These are phyloP conservation scores for Coelinius sp. DNA, from an alignment of 2,888 invertebrate genomes.

Conservation along the genomic window DNA sequence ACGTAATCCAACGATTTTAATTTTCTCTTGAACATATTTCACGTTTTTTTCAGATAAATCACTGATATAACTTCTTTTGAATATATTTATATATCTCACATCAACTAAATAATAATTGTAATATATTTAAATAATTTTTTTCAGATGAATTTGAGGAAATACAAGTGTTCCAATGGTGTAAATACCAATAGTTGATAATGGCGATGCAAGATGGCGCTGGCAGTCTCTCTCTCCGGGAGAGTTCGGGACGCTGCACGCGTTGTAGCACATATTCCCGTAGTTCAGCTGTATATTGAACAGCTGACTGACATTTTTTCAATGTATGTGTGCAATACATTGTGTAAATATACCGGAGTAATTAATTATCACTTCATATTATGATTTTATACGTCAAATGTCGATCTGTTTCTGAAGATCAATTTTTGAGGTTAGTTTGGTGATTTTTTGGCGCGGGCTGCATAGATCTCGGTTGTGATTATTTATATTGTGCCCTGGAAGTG, in stretches of 20 bases:
- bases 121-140: no score
- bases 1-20: slow-evolving; percentile 85
- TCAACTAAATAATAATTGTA: no score
- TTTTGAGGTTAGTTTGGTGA: no score
- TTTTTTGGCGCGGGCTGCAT: no score
- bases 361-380: no score
- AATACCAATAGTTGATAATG: background rate
- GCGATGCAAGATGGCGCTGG: background rate
- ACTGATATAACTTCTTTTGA: background rate
- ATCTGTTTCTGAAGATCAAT: no score
- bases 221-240: background rate
- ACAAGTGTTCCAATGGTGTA: no score
- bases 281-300: background rate
- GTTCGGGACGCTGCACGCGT: background rate
- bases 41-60: background rate
- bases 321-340: background rate
- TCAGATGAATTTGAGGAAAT: no score
- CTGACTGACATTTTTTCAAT: background rate
- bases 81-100: no score
- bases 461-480: no score
- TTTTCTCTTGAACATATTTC: slow-evolving; percentile 82
- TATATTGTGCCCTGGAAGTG: no score
- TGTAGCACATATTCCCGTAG: background rate
- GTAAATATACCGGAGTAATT: background rate
- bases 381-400: no score